Base-by-base conservation (phyloP, 2,797 vertebrate genomes). In the Hemitrygon akajei region DNA sequence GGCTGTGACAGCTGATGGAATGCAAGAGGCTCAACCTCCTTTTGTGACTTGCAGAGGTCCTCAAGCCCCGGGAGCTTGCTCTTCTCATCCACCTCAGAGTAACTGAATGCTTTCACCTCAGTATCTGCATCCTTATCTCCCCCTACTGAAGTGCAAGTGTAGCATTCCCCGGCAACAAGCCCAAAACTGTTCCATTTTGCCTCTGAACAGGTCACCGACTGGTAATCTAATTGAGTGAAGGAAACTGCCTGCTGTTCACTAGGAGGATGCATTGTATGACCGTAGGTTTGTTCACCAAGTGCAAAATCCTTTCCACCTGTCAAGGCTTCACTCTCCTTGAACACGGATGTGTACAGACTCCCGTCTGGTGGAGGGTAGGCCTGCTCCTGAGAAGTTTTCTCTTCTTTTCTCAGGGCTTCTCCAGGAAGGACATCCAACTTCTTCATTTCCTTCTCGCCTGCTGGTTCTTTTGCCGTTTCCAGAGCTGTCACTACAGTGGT, bases 91-190 rank as follows among this genome's bases (percentile, higher is more conserved):
- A 98, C 96, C 94, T 99, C 98, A 71, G 98, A 95, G 27, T 99
- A 99, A 60, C 98, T 98, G 95, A 99, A 99, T 37, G 97, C 98
- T 94, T 98, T 99, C 80, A 98, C 97, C 0, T 98, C 98, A 0
- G 98, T 98, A 40, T 98, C 99, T 96, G 98, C 97, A 95, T 99
- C 98, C 94, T 98, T 97, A 93, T 98, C 97, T 94, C 98, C 98
- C 0, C 96, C 95, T 91, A 94, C 94, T 94, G 12, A 16, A 95
- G n/a, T 7, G 18, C n/a, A 0, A 0, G 14, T 34, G 82, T 18
- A 94, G 81, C 93, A 22, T n/a, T 93, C 94, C 77, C 97, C 96
- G 93, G 96, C 95, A 91, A 95, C 96, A 6, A 97, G 95, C 94
- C 95, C 96, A 94, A 97, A 94, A 69, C 95, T 96, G 96, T 94